Base-by-base conservation (phyloP, 2,888 invertebrate genomes). In the Syritta pipiens region DNA sequence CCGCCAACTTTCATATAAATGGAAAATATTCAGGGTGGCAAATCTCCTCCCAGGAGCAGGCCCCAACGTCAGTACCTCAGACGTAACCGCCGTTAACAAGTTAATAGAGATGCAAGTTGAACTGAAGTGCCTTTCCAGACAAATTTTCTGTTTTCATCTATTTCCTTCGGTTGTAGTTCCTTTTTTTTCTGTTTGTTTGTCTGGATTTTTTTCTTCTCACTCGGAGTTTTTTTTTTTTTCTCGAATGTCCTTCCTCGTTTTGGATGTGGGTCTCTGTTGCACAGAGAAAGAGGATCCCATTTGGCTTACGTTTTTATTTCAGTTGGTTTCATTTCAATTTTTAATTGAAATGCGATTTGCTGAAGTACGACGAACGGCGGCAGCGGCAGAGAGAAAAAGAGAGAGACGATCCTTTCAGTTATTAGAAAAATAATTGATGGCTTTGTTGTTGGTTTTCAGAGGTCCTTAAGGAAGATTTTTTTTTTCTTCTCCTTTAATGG, bases 51-150 rank as follows among this genome's bases (percentile, higher is more conserved):
- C 14, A 46, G 60, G 60, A 68, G 30, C 55, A 32, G 32, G n/a
- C 17, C n/a, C n/a, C n/a, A n/a, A n/a, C n/a, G n/a, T 7, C 55
- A 48, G 51, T 62, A 74, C 72, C 79, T 62, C 67, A 79, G 74
- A 79, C 55, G 30, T 67, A 74, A 79, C 79, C 72, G 59, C 65
- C 67, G 67, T 79, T 74, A 74, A 79, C 79, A 79, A 79, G 79
- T 72, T 79, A 79, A 79, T 74, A 74, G 72, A 79, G 74, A 72
- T 62, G 79, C 74, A 79, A 79, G 67, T 67, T 72, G 55, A 72
- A 60, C 55, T 76, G 55, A 67, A 79, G 79, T 79, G 60, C 74
- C 59, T 55, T 79, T 40, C 42, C 74, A 68, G 79, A 79, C 74
- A 79, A 74, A 72, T 74, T 79, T 68, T 74, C 67, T 55, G 74